Conservation (phyloP, 2,888 invertebrate species). For the Nemurella pictetii region DNA sequence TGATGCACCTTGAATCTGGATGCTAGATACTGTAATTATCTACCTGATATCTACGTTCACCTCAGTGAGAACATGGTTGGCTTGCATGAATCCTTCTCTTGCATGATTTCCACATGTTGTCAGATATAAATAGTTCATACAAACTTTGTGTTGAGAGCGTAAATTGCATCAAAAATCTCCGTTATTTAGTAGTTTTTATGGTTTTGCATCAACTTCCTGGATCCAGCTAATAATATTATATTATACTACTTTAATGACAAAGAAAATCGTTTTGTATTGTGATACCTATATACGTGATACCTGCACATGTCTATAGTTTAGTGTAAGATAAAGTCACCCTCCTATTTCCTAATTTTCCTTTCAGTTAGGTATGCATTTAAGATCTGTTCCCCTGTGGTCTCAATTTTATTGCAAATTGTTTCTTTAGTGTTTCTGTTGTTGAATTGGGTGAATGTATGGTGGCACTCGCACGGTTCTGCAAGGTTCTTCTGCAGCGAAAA, state of each 20-base stretch:
- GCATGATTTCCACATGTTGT: background rate
- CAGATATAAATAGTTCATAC: background rate
- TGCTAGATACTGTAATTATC: background rate
- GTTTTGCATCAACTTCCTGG: background rate
- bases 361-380: background rate
- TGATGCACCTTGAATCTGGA: background rate
- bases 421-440: background rate
- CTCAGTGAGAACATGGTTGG: background rate
- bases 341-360: background rate
- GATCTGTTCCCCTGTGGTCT: background rate
- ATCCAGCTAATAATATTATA: background rate
- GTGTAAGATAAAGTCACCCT: background rate
- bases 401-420: background rate
- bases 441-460: too few species aligned
- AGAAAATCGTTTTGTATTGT: background rate
- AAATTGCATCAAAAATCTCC: background rate
- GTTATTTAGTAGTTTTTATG: background rate
- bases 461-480: too few species aligned
- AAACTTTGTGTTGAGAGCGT: background rate
- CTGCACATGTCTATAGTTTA: background rate
- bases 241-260: background rate
- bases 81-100: background rate
- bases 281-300: background rate
- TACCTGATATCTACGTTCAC: background rate
- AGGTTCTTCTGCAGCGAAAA: too few species aligned